Evolutionary conservation across 1,140 invertebrate species (phyloP).

Genomic region (Brachystomella parvula): DNA sequence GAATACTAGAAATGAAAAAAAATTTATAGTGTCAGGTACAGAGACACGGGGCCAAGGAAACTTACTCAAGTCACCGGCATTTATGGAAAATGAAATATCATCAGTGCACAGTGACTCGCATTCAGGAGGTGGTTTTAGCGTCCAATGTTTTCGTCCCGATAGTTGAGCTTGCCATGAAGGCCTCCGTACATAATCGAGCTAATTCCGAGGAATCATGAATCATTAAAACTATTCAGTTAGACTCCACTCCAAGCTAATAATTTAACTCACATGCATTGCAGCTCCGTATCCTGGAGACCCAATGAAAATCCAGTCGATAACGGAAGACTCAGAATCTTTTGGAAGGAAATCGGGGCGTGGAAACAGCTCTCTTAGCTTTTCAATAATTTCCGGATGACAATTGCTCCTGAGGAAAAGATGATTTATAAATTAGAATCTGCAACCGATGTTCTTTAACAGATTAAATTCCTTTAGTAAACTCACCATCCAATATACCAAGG

Average conservation of each 20-base stretch:
- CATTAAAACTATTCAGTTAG: background rate
- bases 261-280: constrained; percentile 74
- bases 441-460: background rate
- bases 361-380: constrained; percentile 48
- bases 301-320: constrained; percentile 88
- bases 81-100: constrained; percentile 23
- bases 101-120: constrained; percentile 31
- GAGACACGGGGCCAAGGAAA: background rate
- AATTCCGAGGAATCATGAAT: background rate
- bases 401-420: constrained; percentile 48
- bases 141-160: constrained; percentile 28
- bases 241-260: background rate
- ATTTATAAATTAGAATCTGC: background rate
- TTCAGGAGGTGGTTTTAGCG: constrained; percentile 31
- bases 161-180: constrained; percentile 36
- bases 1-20: constrained; percentile 29
- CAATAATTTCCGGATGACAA: constrained; percentile 46
- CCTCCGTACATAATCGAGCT: constrained; percentile 35
- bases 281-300: constrained; percentile 75
- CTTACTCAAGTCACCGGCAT: constrained; percentile 35
- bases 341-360: constrained; percentile 49
- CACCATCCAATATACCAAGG: constrained; percentile 53
- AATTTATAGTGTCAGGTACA: too few relatives aligned
- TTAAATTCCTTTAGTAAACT: constrained; percentile 30
- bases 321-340: constrained; percentile 70